These are phyloP conservation scores for Paraescarpia echinospica DNA, from an alignment of 1,140 invertebrate species.

Conservation along the genomic window DNA sequence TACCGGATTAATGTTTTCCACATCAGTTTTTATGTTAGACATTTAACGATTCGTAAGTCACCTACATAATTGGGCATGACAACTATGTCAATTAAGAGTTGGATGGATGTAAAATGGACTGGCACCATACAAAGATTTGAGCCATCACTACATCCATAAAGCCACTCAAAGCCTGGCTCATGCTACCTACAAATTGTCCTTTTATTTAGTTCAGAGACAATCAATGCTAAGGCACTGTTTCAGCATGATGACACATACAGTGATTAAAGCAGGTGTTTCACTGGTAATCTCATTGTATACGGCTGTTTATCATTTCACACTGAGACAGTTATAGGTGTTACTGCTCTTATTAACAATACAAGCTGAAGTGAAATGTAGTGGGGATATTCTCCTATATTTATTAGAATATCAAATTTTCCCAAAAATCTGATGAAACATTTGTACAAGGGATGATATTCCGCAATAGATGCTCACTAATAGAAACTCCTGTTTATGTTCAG, in stretches of 20 bases:
- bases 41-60: not conserved
- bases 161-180: not conserved
- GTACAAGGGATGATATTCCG: too few relatives aligned
- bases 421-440: too few relatives aligned
- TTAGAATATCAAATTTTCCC: too few relatives aligned
- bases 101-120: not conserved
- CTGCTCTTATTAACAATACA: not conserved
- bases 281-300: not conserved
- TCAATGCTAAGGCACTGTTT: not conserved
- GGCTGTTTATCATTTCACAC: not conserved
- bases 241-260: not conserved
- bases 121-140: not conserved
- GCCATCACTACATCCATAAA: not conserved
- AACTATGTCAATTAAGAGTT: not conserved
- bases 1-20: not conserved
- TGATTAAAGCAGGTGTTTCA: constrained; percentile 1
- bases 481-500: too few relatives aligned
- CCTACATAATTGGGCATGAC: not conserved
- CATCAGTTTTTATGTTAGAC: not conserved
- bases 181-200: not conserved
- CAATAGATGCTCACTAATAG: too few relatives aligned
- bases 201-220: not conserved
- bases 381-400: too few relatives aligned
- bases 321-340: not conserved
- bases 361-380: not conserved